These are phyloP conservation scores for Paragorgia papillata DNA, from an alignment of 92 coral and sea anemone species.

Conservation along the genomic window DNA sequence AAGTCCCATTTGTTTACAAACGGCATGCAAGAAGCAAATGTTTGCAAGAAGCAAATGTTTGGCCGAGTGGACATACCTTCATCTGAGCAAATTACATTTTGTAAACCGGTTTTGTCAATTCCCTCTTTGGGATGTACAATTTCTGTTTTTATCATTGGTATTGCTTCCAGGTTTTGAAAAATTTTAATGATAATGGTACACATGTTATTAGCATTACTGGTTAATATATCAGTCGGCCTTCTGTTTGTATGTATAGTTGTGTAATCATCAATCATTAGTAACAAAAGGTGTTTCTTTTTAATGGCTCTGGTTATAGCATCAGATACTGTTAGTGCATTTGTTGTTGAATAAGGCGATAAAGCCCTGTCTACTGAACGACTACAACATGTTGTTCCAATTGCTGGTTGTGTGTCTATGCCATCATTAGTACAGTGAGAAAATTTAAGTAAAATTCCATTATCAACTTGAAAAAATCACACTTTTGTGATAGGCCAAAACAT, in stretches of 20 bases:
- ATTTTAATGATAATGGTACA: slow-evolving; percentile 55
- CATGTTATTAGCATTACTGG: slow-evolving; percentile 43
- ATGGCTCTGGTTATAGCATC: slow-evolving; percentile 32
- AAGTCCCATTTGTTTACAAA: no score
- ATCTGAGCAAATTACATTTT: slow-evolving; percentile 27
- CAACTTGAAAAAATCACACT: slow-evolving; percentile 14
- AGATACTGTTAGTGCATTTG: background rate
- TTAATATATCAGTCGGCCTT: slow-evolving; percentile 39
- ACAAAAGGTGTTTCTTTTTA: slow-evolving; percentile 29
- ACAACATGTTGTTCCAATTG: slow-evolving; percentile 42
- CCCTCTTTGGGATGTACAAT: slow-evolving; percentile 44
- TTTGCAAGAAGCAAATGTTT: slow-evolving; percentile 47
- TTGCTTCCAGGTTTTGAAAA: slow-evolving; percentile 36
- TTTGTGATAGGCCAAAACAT: no score
- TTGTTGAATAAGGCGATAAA: slow-evolving; percentile 10
- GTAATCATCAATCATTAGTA: slow-evolving; percentile 56
- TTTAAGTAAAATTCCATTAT: slow-evolving; percentile 14
- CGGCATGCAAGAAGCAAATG: no score
- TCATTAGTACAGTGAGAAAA: no score
- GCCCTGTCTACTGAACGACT: slow-evolving; percentile 1
- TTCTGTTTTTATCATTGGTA: slow-evolving; percentile 10
- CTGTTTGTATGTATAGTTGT: slow-evolving; percentile 58
- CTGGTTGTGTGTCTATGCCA: slow-evolving; percentile 52
- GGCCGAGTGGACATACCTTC: slow-evolving; percentile 8
- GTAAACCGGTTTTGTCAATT: background rate